Conservation (phyloP, 2,888 invertebrate species). For the Parnassius mnemosyne region DNA sequence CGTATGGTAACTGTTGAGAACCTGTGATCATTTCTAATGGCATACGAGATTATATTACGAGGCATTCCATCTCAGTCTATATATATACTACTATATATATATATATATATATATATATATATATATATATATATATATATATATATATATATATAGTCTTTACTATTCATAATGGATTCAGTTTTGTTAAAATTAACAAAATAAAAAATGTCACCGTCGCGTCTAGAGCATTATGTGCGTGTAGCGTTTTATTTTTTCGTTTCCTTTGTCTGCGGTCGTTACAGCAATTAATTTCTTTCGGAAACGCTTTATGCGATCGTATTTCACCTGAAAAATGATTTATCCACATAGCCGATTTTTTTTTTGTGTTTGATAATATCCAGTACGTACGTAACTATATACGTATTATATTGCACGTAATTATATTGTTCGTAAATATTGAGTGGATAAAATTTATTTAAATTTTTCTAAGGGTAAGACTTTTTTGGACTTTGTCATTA, state of each 20-base stretch:
- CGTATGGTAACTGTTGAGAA: too few relatives aligned
- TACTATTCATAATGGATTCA: too few relatives aligned
- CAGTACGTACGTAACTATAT: constrained; percentile 27
- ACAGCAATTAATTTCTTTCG: constrained; percentile 78
- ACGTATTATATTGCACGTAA: too few relatives aligned
- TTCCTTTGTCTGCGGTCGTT: constrained; percentile 50
- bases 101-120: too few relatives aligned
- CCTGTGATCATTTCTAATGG: too few relatives aligned
- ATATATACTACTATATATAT: too few relatives aligned
- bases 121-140: too few relatives aligned
- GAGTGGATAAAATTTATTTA: constrained; percentile 2
- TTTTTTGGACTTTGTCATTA: constrained; percentile 7
- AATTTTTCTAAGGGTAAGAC: background rate
- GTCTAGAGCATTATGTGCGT: constrained; percentile 27
- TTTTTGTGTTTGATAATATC: constrained; percentile 47
- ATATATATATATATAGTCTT: too few relatives aligned
- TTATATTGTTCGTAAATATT: constrained; percentile 24
- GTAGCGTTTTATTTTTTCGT: constrained; percentile 46
- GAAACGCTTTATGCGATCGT: constrained; percentile 77
- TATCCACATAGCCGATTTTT: constrained; percentile 58
- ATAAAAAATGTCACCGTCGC: constrained; percentile 20
- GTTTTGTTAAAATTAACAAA: too few relatives aligned
- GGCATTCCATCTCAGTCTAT: too few relatives aligned
- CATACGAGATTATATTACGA: too few relatives aligned
- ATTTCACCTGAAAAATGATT: constrained; percentile 78